phyloP scores from a whole-genome alignment of 2,113 vertebrate genomes.

The Centropus bengalensis region DNA sequence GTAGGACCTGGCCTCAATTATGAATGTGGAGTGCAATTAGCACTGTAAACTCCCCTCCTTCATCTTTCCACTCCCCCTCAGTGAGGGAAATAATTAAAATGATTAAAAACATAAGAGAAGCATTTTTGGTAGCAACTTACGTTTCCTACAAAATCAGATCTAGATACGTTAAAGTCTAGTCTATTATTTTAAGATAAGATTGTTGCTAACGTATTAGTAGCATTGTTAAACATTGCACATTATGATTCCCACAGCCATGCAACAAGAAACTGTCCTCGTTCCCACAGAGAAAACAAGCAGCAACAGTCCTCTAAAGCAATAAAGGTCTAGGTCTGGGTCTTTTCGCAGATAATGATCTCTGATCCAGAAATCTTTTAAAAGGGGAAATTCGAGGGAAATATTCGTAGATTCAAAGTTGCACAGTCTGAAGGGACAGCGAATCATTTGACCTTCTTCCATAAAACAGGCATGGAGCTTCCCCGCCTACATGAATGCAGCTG shows the following conservation, averaged over 20 bases:
- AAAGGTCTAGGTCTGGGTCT: neutral
- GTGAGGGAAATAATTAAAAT: slow-evolving; percentile 2
- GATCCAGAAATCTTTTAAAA: slow-evolving; percentile 23
- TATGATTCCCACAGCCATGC: neutral
- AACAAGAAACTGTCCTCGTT: neutral
- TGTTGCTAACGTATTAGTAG: neutral
- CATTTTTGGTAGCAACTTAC: neutral
- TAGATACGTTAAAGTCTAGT: neutral
- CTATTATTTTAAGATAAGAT: neutral
- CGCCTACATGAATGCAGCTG: fast-evolving
- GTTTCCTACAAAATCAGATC: neutral
- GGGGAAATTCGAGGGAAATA: neutral
- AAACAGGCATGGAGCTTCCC: neutral
- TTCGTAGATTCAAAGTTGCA: neutral
- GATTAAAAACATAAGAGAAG: neutral
- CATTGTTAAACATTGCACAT: neutral
- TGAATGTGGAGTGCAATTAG: neutral
- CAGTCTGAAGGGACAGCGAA: slow-evolving; percentile 10
- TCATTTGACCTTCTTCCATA: slow-evolving; percentile 17
- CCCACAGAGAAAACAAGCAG: neutral
- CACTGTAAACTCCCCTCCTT: neutral
- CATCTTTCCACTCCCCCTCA: neutral
- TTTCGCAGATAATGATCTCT: slow-evolving; percentile 11
- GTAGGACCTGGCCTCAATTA: slow-evolving; percentile 34
- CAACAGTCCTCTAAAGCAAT: neutral